A percentile compares a stretch with the other conserved stretches of the same genome.
Evolutionary conservation across 2,888 invertebrate genomes (phyloP).

Genomic region (Eupeodes latifasciatus): DNA sequence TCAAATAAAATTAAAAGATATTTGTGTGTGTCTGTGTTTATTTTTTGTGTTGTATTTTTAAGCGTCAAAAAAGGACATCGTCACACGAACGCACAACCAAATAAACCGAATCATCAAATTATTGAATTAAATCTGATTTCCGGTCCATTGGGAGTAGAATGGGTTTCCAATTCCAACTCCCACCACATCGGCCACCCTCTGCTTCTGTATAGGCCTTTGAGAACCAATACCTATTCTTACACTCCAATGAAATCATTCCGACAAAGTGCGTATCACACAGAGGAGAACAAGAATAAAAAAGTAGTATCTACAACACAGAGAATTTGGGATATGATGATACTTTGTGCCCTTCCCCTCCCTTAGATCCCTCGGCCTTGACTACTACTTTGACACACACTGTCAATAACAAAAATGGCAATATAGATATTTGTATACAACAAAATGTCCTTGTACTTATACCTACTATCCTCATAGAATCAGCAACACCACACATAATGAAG

Average conservation of each 20-base stretch:
- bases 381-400: slow-evolving; percentile 55
- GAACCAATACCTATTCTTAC: not conserved
- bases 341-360: slow-evolving; percentile 23
- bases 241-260: slow-evolving; percentile 37
- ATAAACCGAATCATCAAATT: slow-evolving; percentile 77
- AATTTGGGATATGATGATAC: slow-evolving; percentile 63
- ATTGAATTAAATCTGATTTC: slow-evolving; percentile 76
- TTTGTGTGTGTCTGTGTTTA: not conserved
- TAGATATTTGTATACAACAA: not conserved
- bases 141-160: slow-evolving; percentile 69
- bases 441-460: not conserved
- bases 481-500: slow-evolving; percentile 75
- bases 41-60: slow-evolving; percentile 16
- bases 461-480: not conserved
- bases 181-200: too few species aligned
- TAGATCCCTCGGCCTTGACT: not conserved
- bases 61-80: slow-evolving; percentile 61
- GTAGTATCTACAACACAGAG: slow-evolving; percentile 35
- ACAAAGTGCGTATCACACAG: slow-evolving; percentile 47
- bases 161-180: not conserved
- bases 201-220: slow-evolving; percentile 2
- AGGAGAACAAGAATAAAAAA: slow-evolving; percentile 37
- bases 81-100: slow-evolving; percentile 72
- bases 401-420: slow-evolving; percentile 60
- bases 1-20: slow-evolving; percentile 14